Conservation (phyloP, 64 coral and sea anemone species). For the Anthopleura sola region DNA sequence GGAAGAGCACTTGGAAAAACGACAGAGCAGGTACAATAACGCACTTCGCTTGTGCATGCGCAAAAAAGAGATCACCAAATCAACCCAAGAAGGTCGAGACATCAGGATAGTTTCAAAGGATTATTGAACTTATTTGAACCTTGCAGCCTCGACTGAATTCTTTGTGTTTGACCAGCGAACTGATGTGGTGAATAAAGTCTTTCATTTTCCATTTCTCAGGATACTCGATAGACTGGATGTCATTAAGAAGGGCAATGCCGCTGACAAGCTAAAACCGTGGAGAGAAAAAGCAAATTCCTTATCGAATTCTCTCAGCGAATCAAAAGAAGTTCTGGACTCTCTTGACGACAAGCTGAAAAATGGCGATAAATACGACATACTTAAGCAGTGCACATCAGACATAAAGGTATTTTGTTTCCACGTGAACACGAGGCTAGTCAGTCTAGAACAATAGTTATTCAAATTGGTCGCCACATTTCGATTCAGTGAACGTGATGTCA, state of each 20-base stretch:
- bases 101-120: too few species aligned
- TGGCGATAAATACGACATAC: constrained; percentile 2
- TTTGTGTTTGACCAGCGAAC: too few species aligned
- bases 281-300: neutral
- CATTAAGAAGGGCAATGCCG: neutral
- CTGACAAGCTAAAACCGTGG: neutral
- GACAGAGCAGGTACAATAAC: neutral
- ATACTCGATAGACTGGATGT: neutral
- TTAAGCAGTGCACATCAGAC: neutral
- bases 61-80: too few species aligned
- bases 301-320: neutral
- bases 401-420: constrained; percentile 4
- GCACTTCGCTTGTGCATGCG: neutral
- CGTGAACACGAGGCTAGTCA: too few species aligned
- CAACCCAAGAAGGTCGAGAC: too few species aligned
- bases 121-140: too few species aligned
- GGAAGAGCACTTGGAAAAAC: neutral
- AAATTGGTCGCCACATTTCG: too few species aligned
- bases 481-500: too few species aligned
- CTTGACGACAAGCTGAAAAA: neutral
- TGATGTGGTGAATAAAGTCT: neutral
- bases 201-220: neutral
- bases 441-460: too few species aligned
- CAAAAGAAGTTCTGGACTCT: neutral
- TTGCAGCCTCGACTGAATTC: too few species aligned